Conservation (phyloP, 2,113 vertebrate genomes). For the Ceyx melanurus region DNA sequence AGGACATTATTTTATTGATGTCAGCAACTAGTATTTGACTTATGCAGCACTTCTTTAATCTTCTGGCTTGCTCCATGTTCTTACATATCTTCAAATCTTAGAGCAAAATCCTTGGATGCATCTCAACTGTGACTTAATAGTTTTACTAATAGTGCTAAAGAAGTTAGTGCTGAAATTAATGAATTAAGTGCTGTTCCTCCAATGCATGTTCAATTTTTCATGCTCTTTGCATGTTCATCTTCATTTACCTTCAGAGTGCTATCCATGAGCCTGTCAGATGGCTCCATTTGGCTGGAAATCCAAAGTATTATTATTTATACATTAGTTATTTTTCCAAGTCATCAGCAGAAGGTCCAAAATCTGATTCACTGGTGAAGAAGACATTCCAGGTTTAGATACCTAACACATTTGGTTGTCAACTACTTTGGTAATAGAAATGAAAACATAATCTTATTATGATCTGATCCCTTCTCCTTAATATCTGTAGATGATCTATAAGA, state of each 20-base stretch:
- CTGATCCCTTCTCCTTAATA: not conserved
- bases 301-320: not conserved
- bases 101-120: not conserved
- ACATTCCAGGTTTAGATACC: not conserved
- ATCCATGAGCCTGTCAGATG: not conserved
- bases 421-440: not conserved
- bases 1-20: constrained; percentile 60
- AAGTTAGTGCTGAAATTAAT: not conserved
- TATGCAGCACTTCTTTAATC: constrained; percentile 13
- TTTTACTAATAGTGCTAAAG: not conserved
- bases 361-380: not conserved
- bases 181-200: not conserved
- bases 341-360: not conserved
- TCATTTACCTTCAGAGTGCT: not conserved
- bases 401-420: not conserved
- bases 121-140: not conserved
- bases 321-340: not conserved
- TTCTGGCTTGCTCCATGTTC: not conserved
- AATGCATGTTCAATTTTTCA: not conserved
- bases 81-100: not conserved
- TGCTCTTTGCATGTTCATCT: not conserved
- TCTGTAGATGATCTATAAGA: not conserved
- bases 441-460: not conserved
- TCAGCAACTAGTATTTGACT: constrained; percentile 38
- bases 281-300: not conserved